A percentile compares a stretch with the other conserved stretches of the same genome.
Evolutionary conservation across 1,140 invertebrate genomes (phyloP).

Genomic region (Neoseiulus cucumeris): DNA sequence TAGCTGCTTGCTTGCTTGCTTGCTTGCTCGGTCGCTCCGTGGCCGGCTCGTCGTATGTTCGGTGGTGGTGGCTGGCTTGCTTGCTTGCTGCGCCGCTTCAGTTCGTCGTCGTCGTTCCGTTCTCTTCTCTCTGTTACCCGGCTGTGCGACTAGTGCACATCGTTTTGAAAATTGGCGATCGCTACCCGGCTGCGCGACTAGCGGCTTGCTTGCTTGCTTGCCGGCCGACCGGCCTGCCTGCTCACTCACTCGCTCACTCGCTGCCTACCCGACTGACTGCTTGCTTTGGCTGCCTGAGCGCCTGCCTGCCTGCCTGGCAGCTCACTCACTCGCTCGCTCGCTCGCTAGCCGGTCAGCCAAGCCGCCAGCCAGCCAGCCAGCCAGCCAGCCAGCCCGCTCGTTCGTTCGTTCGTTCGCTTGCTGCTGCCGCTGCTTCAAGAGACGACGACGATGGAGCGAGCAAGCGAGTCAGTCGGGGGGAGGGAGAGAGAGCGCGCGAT

Average conservation of each 20-base stretch:
- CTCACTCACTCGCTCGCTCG: no score
- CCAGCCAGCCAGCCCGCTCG: no score
- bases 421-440: no score
- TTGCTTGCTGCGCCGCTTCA: not conserved
- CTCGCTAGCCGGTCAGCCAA: no score
- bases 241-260: not conserved
- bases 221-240: no score
- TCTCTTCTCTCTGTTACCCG: not conserved
- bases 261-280: not conserved
- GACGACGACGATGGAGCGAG: no score
- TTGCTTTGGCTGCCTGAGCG: not conserved
- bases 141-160: slow-evolving; percentile 2
- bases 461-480: no score
- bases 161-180: slow-evolving; percentile 7
- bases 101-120: no score
- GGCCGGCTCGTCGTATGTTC: not conserved
- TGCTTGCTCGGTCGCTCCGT: not conserved
- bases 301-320: no score
- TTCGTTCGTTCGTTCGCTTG: no score
- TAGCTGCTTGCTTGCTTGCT: not conserved
- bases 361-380: no score
- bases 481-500: no score
- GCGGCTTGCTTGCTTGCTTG: not conserved
- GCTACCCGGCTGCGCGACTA: slow-evolving; percentile 8
- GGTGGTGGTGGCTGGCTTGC: not conserved